Evolutionary conservation across 2,888 invertebrate genomes (phyloP), one percentile per base, ranked within the genome.

Genomic region (Laspeyria flexula): DNA sequence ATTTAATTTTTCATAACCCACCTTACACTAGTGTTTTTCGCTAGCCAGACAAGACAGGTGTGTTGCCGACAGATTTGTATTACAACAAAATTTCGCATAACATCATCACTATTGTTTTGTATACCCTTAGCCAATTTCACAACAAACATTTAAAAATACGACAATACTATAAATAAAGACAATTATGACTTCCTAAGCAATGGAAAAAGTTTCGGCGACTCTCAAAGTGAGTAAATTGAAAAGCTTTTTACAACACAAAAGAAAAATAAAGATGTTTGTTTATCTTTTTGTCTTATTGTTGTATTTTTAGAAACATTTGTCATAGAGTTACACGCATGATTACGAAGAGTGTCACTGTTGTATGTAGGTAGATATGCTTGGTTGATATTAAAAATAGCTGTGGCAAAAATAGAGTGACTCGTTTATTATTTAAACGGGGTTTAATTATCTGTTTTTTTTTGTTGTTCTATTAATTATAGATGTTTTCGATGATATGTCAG

Each of bases 101-200:
- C 55, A 67, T 66, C 67, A 10, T 49, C 41, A 11, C 46, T 60
- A 65, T 78, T 79, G 77, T 82, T 76, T 73, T 55, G 43, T 39
- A 9, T 54, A 63, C 30, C 76, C 73, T 75, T 76, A 67, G 71
- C 77, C 65, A 76, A 74, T 79, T 73, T 71, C 54, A 73, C 60
- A 60, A 73, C 59, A 74, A 74, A 64, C 47, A 65, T 44, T 65
- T 46, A 56, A 65, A 69, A 73, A 73, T 31, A 52, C 43, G 59
- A 77, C 76, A 79, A 80, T 65, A 59, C 46, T 44, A 55, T 66
- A 62, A 63, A 72, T 61, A 63, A 73, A 68, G 62, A 66, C 73
- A 73, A 80, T 83, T 71, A 85, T 62, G 68, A 75, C 70, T 72
- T 70, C 65, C 49, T 67, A 71, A 78, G 49, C 48, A 56, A 75